Percentiles rank a stretch among this genome's conserved stretches.
Conservation (phyloP, 2,888 invertebrate species). For the Ethmia dodecea region DNA sequence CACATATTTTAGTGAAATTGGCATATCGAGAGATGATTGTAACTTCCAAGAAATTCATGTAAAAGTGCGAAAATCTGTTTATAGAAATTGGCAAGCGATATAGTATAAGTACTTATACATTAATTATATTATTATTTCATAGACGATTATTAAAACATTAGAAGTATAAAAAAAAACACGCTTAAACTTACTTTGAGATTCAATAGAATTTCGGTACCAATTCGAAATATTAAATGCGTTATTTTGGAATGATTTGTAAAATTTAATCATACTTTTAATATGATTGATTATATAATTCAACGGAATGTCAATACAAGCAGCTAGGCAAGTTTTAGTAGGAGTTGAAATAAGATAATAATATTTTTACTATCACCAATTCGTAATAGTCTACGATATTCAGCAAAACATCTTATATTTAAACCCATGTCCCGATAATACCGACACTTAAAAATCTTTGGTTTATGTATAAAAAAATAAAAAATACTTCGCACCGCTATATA, state of each 20-base stretch:
- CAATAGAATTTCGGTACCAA: slow-evolving; percentile 2
- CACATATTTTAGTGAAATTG: too few relatives aligned
- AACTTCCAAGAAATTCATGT: neutral
- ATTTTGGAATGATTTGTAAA: slow-evolving; percentile 10
- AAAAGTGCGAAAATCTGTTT: neutral
- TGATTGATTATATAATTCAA: too few relatives aligned
- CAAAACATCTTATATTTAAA: slow-evolving; percentile 1
- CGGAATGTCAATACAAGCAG: too few relatives aligned
- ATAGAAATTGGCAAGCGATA: slow-evolving; percentile 7
- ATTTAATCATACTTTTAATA: too few relatives aligned
- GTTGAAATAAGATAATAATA: too few relatives aligned
- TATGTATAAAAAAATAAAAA: slow-evolving; percentile 22
- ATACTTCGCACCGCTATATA: slow-evolving; percentile 28
- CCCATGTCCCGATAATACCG: slow-evolving; percentile 22
- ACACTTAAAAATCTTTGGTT: slow-evolving; percentile 52
- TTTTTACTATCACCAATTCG: too few relatives aligned
- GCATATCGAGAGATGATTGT: too few relatives aligned
- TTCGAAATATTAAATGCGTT: slow-evolving; percentile 9
- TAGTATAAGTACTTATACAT: slow-evolving; percentile 1
- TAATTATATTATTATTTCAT: slow-evolving; percentile 6
- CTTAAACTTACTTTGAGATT: slow-evolving; percentile 10
- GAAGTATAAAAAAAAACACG: neutral
- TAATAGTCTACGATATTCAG: too few relatives aligned
- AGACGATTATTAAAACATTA: neutral
- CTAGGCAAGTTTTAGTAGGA: too few relatives aligned